These are phyloP conservation scores for Drosophila pseudotakahashii DNA, from an alignment of 2,888 invertebrate genomes.

Conservation along the genomic window DNA sequence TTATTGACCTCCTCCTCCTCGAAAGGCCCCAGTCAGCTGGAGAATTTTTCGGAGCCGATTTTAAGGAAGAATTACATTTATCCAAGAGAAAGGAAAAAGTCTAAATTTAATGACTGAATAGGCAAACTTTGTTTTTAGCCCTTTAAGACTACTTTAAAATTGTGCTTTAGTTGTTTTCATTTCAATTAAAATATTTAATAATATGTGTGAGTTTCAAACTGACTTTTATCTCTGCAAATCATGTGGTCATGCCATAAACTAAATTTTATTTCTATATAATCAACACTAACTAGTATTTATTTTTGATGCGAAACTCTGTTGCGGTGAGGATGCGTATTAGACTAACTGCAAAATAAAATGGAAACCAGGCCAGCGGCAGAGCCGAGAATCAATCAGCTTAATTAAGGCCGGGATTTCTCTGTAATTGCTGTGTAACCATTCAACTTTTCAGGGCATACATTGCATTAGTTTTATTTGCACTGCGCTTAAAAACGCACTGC, in stretches of 20 bases:
- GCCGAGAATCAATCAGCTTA: slow-evolving; percentile 62
- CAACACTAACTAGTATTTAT: not conserved
- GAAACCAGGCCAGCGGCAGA: slow-evolving; percentile 28
- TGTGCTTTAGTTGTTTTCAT: not conserved
- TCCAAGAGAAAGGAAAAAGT: not conserved
- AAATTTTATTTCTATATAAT: not conserved
- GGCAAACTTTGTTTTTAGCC: not conserved
- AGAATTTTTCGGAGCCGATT: slow-evolving; percentile 42
- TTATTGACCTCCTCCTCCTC: slow-evolving; percentile 45
- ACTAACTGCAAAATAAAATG: slow-evolving; percentile 33
- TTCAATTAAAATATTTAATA: not conserved
- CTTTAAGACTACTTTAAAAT: too few species aligned
- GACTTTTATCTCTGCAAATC: not conserved
- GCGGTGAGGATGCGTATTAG: not conserved
- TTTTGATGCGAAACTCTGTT: not conserved
- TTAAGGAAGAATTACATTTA: slow-evolving; percentile 34
- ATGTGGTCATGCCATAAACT: too few species aligned
- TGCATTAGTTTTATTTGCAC: slow-evolving; percentile 71
- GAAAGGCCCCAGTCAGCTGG: not conserved
- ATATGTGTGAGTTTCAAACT: not conserved
- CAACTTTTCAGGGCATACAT: slow-evolving; percentile 51
- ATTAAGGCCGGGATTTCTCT: slow-evolving; percentile 48
- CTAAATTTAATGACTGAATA: not conserved
- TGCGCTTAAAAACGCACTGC: slow-evolving; percentile 61
- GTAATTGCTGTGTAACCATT: slow-evolving; percentile 53